These are phyloP conservation scores for Aphelenchoides bicaudatus DNA, from an alignment of 2,888 invertebrate genomes.

Conservation along the genomic window DNA sequence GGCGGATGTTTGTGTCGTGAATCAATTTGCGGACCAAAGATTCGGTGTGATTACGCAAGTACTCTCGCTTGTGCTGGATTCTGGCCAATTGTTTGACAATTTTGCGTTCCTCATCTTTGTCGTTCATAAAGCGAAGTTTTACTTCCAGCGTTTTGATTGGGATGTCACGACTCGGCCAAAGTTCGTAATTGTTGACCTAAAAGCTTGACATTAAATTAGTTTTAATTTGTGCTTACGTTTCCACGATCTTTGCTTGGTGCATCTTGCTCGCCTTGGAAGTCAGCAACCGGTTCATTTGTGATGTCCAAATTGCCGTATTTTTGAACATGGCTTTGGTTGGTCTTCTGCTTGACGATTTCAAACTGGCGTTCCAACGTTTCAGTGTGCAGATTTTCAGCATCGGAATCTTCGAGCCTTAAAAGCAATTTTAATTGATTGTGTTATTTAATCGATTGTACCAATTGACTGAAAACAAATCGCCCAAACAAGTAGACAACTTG, in stretches of 20 bases:
- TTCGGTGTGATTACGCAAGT: conserved; percentile 26
- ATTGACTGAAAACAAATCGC: conserved; percentile 68
- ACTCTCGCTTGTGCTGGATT: conserved; percentile 31
- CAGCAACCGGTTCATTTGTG: conserved; percentile 54
- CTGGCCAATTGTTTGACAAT: conserved; percentile 24
- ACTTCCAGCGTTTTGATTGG: conserved; percentile 26
- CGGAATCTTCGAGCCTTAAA: conserved; percentile 12
- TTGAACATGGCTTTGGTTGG: conserved; percentile 67
- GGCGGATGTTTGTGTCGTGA: conserved; percentile 30
- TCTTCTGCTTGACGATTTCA: conserved; percentile 65
- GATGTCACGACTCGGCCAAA: conserved; percentile 32
- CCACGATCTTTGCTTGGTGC: not conserved
- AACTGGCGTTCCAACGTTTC: conserved; percentile 67
- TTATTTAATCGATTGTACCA: conserved; percentile 69
- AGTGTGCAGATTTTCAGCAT: conserved; percentile 60
- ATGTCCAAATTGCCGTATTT: conserved; percentile 66
- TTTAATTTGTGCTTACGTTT: not conserved
- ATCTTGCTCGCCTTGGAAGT: conserved; percentile 60
- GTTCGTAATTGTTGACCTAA: conserved; percentile 13
- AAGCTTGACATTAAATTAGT: not conserved
- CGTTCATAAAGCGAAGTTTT: conserved; percentile 20
- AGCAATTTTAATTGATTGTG: not conserved
- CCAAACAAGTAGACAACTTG: conserved; percentile 62
- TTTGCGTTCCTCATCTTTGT: conserved; percentile 16
- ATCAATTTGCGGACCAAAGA: conserved; percentile 26